Evolutionary conservation across 2,888 invertebrate genomes (phyloP).

Genomic region (Elegia similella): DNA sequence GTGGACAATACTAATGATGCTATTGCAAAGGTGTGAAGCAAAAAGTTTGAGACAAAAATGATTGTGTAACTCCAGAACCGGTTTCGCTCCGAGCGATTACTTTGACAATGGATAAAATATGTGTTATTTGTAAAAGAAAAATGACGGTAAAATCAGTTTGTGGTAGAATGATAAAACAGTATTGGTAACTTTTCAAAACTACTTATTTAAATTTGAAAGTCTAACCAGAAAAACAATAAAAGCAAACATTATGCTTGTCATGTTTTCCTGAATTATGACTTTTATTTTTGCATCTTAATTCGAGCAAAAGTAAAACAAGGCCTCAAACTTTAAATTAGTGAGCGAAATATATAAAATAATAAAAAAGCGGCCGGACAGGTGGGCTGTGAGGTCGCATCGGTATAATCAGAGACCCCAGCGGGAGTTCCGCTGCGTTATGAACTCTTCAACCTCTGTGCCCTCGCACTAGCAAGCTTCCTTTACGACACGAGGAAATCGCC

Average conservation of each 20-base stretch:
- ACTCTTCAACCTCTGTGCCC: slow-evolving; percentile 58
- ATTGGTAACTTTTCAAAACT: neutral
- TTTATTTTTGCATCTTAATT: slow-evolving; percentile 7
- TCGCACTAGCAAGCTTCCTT: slow-evolving; percentile 51
- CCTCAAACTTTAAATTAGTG: slow-evolving; percentile 14
- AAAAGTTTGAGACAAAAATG: slow-evolving; percentile 19
- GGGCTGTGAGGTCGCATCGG: slow-evolving; percentile 33
- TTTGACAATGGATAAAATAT: slow-evolving; percentile 13
- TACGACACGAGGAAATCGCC: slow-evolving; percentile 47
- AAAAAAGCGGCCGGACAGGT: slow-evolving; percentile 31
- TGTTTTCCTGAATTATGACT: slow-evolving; percentile 1
- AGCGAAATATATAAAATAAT: slow-evolving; percentile 12
- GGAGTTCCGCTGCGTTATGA: slow-evolving; percentile 50
- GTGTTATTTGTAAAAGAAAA: neutral
- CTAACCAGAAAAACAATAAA: slow-evolving; percentile 8
- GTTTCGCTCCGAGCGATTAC: slow-evolving; percentile 11
- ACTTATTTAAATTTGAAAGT: slow-evolving; percentile 8
- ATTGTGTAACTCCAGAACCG: slow-evolving; percentile 14
- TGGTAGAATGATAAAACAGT: neutral
- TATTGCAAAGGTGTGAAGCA: slow-evolving; percentile 43
- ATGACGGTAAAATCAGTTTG: slow-evolving; percentile 5
- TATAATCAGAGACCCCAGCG: slow-evolving; percentile 46
- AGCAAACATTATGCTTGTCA: neutral
- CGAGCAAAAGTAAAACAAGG: slow-evolving; percentile 8
- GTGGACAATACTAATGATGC: slow-evolving; percentile 48